Conservation (phyloP, 1,140 invertebrate genomes). For the Telenomus remus region DNA sequence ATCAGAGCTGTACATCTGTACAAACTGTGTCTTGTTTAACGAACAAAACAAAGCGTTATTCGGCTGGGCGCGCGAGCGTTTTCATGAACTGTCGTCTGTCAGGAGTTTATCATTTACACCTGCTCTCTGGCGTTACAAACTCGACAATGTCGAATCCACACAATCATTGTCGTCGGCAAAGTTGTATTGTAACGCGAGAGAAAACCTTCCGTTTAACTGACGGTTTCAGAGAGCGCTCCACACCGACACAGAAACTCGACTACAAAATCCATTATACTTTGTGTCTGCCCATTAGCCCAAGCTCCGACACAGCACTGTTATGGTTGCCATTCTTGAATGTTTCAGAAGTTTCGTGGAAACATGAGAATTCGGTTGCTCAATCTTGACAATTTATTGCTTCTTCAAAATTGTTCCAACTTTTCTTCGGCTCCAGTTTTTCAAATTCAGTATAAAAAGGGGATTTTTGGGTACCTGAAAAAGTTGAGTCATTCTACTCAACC, state of each 20-base stretch:
- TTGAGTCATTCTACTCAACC: too few species aligned
- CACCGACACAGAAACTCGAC: slow-evolving; percentile 7
- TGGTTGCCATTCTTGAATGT: neutral
- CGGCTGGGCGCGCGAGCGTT: neutral
- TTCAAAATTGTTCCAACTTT: too few species aligned
- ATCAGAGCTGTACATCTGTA: neutral
- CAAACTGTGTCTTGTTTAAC: neutral
- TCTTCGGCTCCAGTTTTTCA: too few species aligned
- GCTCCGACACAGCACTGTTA: slow-evolving; percentile 15
- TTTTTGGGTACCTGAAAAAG: too few species aligned
- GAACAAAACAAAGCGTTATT: neutral
- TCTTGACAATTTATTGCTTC: slow-evolving; percentile 2
- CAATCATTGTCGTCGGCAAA: slow-evolving; percentile 28
- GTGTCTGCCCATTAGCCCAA: slow-evolving; percentile 7
- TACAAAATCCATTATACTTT: slow-evolving; percentile 29
- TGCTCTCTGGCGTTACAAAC: slow-evolving; percentile 14
- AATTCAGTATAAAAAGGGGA: too few species aligned
- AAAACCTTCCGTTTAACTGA: slow-evolving; percentile 21
- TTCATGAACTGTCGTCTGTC: slow-evolving; percentile 16
- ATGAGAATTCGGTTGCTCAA: slow-evolving; percentile 4
- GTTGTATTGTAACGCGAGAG: slow-evolving; percentile 9
- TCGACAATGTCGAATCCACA: slow-evolving; percentile 26
- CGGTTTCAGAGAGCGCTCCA: neutral
- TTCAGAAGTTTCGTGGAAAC: neutral
- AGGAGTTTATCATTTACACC: slow-evolving; percentile 44